Evolutionary conservation across 2,888 invertebrate species (phyloP), one percentile per base, ranked within the genome.

Genomic region (Eupithecia exiguata): DNA sequence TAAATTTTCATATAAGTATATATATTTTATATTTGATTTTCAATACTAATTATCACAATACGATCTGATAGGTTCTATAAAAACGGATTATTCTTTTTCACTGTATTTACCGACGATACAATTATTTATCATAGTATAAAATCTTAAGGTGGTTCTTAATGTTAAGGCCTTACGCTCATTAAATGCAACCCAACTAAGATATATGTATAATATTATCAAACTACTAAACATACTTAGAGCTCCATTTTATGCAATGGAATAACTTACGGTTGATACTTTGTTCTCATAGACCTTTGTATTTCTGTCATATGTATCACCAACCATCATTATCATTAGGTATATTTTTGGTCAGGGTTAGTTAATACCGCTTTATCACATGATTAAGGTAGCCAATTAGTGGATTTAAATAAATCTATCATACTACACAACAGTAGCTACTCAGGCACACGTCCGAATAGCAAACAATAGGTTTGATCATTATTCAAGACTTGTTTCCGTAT

Each of bases 301-400:
- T 35, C 62, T 62, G 62, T 18, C 67, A 67, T 1, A 30, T 46
- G 5, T 53, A 43, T 67, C 38, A 53, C 69, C 43, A 74, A 63
- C 74, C 69, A 58, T 66, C 63, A 38, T 70, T 72, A 72, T 65
- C 69, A 62, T 65, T 10, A 63, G 35, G 74, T 77, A 74, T 75
- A 65, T 75, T 74, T 79, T 79, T 79, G 79, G 79, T 77, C 78
- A 71, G 68, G 68, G 30, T 74, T 65, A 65, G 63, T 38, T 79
- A 78, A 78, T 79, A 78, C 77, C 75, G 68, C 71, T 69, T 49
- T 65, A 77, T 72, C 76, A 76, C 72, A 68, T 70, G 25, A 65
- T 71, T 21, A 43, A 16, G 69, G 68, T 72, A 65, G 70, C 76
- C 74, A 76, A 76, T 72, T 72, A 49, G 61, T 69, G 70, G 66